These are phyloP conservation scores for Ellobium chinense DNA, from an alignment of 2,888 invertebrate genomes.

Conservation along the genomic window DNA sequence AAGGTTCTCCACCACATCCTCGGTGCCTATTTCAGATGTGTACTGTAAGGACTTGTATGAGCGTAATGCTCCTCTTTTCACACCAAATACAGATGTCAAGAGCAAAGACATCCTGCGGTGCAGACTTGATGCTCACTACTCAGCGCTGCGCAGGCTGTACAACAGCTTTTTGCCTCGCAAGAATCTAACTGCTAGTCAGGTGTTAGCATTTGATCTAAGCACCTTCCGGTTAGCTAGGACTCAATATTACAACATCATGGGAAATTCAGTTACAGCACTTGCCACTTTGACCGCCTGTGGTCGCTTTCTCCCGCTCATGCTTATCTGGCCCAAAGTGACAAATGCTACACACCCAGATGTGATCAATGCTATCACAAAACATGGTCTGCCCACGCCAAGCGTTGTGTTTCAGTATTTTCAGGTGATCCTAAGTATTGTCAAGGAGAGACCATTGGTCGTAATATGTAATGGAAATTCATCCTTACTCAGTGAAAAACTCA, in stretches of 20 bases:
- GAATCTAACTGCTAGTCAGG: neutral
- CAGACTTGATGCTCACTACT: constrained; percentile 10
- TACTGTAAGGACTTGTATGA: constrained; percentile 8
- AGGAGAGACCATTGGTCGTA: constrained; percentile 20
- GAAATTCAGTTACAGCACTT: neutral
- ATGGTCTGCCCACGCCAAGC: constrained; percentile 11
- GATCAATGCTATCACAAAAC: neutral
- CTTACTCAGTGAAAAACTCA: constrained; percentile 13
- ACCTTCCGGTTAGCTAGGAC: neutral
- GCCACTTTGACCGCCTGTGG: neutral
- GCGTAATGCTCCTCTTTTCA: constrained; percentile 17
- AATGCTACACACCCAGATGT: neutral
- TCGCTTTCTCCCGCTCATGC: neutral
- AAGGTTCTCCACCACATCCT: neutral
- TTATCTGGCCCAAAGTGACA: neutral
- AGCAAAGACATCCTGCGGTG: neutral
- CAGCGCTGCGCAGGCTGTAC: constrained; percentile 3
- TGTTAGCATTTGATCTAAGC: constrained; percentile 16
- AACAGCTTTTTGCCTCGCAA: constrained; percentile 1
- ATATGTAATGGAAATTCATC: constrained; percentile 11
- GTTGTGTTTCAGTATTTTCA: constrained; percentile 23
- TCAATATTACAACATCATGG: neutral
- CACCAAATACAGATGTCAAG: neutral
- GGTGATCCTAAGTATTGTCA: neutral
- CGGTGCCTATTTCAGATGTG: neutral